phyloP scores from a whole-genome alignment of 2,888 invertebrate genomes.

The Sinotaia quadrata region DNA sequence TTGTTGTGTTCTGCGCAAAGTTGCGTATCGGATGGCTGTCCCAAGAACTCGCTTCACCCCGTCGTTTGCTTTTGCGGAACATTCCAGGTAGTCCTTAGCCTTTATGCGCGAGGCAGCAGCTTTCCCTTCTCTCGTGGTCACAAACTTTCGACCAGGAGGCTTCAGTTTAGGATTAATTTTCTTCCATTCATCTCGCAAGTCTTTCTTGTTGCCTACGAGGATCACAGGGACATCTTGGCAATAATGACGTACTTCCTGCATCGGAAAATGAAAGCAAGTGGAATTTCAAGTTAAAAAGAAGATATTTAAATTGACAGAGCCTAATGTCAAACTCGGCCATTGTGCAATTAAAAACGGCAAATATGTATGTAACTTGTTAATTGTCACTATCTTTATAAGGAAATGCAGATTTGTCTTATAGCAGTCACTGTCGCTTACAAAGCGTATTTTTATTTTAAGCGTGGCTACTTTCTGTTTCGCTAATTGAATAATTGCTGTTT shows the following conservation, averaged over 20 bases:
- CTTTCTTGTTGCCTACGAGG: slow-evolving; percentile 26
- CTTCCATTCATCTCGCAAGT: background rate
- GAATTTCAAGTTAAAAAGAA: background rate
- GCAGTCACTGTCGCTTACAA: too few relatives aligned
- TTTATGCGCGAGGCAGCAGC: slow-evolving; percentile 8
- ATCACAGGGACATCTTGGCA: slow-evolving; percentile 16
- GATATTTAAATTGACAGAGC: background rate
- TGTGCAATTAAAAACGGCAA: too few relatives aligned
- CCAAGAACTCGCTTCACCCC: slow-evolving; percentile 11
- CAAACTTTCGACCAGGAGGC: slow-evolving; percentile 2
- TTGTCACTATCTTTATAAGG: too few relatives aligned
- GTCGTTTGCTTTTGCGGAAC: slow-evolving; percentile 17
- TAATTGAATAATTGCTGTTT: too few relatives aligned
- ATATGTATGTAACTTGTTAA: too few relatives aligned
- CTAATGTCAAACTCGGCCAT: too few relatives aligned
- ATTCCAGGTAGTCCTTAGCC: slow-evolving; percentile 19
- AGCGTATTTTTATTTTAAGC: too few relatives aligned
- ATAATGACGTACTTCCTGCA: slow-evolving; percentile 11
- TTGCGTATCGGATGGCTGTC: slow-evolving; percentile 1
- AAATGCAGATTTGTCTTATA: too few relatives aligned
- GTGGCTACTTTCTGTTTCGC: too few relatives aligned
- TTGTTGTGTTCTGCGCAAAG: slow-evolving; percentile 13
- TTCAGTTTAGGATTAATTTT: background rate
- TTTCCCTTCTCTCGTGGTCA: slow-evolving; percentile 6
- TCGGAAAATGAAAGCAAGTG: background rate